phyloP scores from a whole-genome alignment of 2,888 invertebrate species.

The Apodemia mormo region DNA sequence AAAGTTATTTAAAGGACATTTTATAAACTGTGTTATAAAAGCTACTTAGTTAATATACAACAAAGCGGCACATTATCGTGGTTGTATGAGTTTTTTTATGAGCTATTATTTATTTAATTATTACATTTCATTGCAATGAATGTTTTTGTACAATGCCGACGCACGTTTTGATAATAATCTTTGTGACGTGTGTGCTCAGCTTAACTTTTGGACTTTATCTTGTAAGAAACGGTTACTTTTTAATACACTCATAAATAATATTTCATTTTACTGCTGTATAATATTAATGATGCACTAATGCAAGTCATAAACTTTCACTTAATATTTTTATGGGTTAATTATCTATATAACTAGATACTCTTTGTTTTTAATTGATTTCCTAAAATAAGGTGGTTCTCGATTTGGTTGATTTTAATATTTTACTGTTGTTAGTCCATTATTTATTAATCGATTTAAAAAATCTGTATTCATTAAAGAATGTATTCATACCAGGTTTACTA shows the following conservation, averaged over 20 bases:
- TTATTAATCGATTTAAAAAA: no score
- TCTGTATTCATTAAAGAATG: no score
- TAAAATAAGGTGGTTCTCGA: no score
- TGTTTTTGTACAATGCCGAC: neutral
- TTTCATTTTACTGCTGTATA: neutral
- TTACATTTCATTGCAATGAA: neutral
- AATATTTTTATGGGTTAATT: neutral
- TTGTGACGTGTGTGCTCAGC: conserved; percentile 2
- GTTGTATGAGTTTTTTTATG: neutral
- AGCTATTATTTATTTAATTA: conserved; percentile 6
- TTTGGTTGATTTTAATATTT: no score
- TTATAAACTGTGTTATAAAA: conserved; percentile 4
- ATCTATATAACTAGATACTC: no score
- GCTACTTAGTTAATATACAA: conserved; percentile 1
- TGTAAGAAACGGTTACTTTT: neutral
- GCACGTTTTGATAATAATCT: conserved; percentile 8
- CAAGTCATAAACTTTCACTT: neutral
- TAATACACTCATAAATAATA: neutral
- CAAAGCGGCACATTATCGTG: neutral
- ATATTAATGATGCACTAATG: neutral
- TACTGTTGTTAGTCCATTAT: no score
- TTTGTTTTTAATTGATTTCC: no score
- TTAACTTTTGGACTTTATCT: conserved; percentile 7
- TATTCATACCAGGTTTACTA: no score
- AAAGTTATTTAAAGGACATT: conserved; percentile 10